Base-by-base conservation (phyloP, 2,888 invertebrate genomes). In the Phanerotoma sp. region DNA sequence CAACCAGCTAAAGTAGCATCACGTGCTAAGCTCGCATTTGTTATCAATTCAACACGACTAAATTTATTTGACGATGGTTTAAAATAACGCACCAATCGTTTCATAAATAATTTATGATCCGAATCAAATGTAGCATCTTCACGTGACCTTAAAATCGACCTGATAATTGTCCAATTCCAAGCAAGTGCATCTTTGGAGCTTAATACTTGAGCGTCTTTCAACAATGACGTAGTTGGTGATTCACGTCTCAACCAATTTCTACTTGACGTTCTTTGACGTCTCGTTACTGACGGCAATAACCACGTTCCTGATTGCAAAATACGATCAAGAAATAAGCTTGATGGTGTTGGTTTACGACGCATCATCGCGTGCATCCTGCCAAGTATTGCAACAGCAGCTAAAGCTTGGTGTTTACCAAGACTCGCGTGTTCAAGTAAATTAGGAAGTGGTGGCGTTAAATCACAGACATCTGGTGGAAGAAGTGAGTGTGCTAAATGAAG, bases 101-200 rank as follows among this genome's bases (percentile, higher is more conserved):
- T 86, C 3, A 91, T 77, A 70, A 91, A 91, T 57, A 83, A 79
- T 54, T 81, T 81, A 68, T 86, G 83, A 62, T 84, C 81, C 2
- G 82, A 82, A 67, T 90, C 89, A 60, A 86, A 80, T 55, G 86
- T 76, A 9, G 80, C 78, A 52, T 81, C 81, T 33, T 78, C 78
- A 15, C 79, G 71, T 70, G 82, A 78, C 69, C 83, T 72, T 54
- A 79, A 68, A 46, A 75, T 73, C 9, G 75, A 70, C 58, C 88
- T 83, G 58, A 96, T 88, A n/a, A 93, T 83, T 66, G 91, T 89
- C 96, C 96, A 96, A 74, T 96, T 89, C 96, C 96, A 96, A 1
- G 86, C 83, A 55, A 85, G 85, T 4, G 89, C 89, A 68, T 93
- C 93, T 65, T 91, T 89, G 55, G 86, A 84, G 52, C 83, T 81